Evolutionary conservation across 2,797 vertebrate genomes (phyloP).

Genomic region (Acrocephalus scirpaceus): DNA sequence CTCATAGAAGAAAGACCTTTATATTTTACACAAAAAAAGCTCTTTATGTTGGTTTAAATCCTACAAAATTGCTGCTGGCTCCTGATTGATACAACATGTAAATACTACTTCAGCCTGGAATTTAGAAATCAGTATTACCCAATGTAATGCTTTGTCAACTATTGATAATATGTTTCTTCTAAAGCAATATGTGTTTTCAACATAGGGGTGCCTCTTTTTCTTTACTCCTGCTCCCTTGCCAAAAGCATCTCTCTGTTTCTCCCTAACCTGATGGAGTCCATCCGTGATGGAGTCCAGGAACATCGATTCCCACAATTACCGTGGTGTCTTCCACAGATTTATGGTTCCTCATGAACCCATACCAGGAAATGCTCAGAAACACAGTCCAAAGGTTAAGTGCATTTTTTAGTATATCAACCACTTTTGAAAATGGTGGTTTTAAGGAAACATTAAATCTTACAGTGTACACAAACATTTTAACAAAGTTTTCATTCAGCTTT

Average conservation of each 20-base stretch:
- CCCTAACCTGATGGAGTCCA: not conserved
- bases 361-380: slow-evolving; percentile 24
- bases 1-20: not conserved
- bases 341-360: not conserved
- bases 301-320: not conserved
- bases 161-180: not conserved
- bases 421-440: not conserved
- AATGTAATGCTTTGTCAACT: not conserved
- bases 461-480: not conserved
- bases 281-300: not conserved
- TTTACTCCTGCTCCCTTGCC: not conserved
- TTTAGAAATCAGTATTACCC: slow-evolving; percentile 36
- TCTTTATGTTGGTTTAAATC: slow-evolving; percentile 32
- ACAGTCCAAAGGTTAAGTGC: slow-evolving; percentile 38
- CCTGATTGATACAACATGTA: slow-evolving; percentile 27
- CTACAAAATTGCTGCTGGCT: slow-evolving; percentile 6
- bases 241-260: not conserved
- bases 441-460: slow-evolving; percentile 43
- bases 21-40: not conserved
- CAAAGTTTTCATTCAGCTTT: slow-evolving; percentile 4
- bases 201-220: not conserved
- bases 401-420: slow-evolving; percentile 31
- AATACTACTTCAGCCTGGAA: slow-evolving; percentile 25
- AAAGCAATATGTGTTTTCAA: not conserved
- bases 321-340: not conserved